Evolutionary conservation across 2,888 invertebrate species (phyloP).

Genomic region (Cryptosula pallasiana): DNA sequence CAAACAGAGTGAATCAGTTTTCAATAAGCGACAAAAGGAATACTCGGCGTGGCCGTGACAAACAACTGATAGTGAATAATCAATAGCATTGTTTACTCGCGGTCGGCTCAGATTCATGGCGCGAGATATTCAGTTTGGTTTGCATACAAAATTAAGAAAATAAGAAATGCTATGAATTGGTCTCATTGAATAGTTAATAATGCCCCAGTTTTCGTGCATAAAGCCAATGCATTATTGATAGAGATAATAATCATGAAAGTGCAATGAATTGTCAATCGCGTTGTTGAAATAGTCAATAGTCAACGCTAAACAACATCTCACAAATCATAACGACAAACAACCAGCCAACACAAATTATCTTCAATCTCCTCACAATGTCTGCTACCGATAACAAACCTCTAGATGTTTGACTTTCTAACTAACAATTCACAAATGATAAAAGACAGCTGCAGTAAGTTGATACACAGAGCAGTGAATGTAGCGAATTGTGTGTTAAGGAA

Average conservation of each 20-base stretch:
- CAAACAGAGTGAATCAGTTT: slow-evolving; percentile 24
- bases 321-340: too few relatives aligned
- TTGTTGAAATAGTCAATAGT: too few relatives aligned
- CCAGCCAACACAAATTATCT: too few relatives aligned
- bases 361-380: too few relatives aligned
- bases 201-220: not conserved
- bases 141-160: not conserved
- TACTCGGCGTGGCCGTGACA: not conserved
- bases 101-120: not conserved
- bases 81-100: not conserved
- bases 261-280: not conserved
- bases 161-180: slow-evolving; percentile 11
- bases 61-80: not conserved
- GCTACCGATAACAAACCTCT: too few relatives aligned
- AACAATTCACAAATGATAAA: too few relatives aligned
- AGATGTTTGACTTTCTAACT: too few relatives aligned
- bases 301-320: too few relatives aligned
- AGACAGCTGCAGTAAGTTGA: too few relatives aligned
- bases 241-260: slow-evolving; percentile 16
- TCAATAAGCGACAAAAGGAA: slow-evolving; percentile 39
- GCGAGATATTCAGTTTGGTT: not conserved
- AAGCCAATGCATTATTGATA: slow-evolving; percentile 11
- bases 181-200: slow-evolving; percentile 5
- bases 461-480: too few relatives aligned
- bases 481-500: too few relatives aligned